phyloP scores from a whole-genome alignment of 2,113 vertebrate species.

The Trinectes maculatus region DNA sequence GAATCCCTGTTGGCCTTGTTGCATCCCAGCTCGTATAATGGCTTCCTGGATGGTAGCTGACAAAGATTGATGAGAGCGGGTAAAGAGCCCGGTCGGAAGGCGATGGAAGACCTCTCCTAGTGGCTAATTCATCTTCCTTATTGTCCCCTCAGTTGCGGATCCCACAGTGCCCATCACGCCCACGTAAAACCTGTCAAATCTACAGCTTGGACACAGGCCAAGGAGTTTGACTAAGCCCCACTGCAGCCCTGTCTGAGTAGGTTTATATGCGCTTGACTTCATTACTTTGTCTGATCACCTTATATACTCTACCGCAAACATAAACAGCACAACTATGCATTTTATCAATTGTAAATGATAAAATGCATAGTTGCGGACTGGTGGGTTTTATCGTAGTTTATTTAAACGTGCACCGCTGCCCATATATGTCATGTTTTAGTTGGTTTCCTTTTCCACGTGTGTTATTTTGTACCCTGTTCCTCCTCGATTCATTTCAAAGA shows the following conservation, averaged over 20 bases:
- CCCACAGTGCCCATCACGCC: constrained; percentile 72
- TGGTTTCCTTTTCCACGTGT: too few relatives aligned
- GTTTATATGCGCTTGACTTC: constrained; percentile 26
- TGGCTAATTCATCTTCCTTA: constrained; percentile 83
- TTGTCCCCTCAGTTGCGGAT: constrained; percentile 65
- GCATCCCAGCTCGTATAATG: constrained; percentile 69
- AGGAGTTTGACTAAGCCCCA: constrained; percentile 36
- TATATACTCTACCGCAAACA: neutral
- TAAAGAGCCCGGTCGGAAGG: constrained; percentile 66
- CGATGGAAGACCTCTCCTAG: constrained; percentile 70
- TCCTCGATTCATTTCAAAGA: too few relatives aligned
- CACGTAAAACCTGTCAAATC: constrained; percentile 65
- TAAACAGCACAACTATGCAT: constrained; percentile 1
- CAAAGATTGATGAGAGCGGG: constrained; percentile 83
- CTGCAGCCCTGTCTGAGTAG: constrained; percentile 3
- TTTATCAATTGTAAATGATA: too few relatives aligned
- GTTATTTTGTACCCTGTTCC: too few relatives aligned
- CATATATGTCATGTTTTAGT: too few relatives aligned
- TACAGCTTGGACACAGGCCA: constrained; percentile 73
- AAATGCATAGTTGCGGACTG: too few relatives aligned
- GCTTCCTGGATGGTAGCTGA: constrained; percentile 75
- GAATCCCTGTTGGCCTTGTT: constrained; percentile 44
- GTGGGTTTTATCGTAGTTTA: too few relatives aligned
- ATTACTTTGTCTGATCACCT: constrained; percentile 23
- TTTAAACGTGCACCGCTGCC: too few relatives aligned